Evolutionary conservation across 2,888 invertebrate species (phyloP).

Genomic region (Achlya flavicornis): DNA sequence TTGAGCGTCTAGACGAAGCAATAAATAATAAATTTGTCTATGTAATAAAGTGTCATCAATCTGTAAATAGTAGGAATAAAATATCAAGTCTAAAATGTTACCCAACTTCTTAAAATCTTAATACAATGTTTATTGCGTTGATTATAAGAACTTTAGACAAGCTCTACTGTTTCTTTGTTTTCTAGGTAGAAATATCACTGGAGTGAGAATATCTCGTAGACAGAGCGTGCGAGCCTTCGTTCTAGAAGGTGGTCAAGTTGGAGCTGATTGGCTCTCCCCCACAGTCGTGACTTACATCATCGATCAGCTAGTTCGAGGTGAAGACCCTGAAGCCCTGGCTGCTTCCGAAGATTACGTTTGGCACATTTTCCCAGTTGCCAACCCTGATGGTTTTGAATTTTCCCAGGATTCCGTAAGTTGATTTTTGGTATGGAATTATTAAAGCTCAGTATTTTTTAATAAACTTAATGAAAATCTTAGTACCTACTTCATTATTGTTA

Average conservation of each 20-base stretch:
- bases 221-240: conserved; percentile 55
- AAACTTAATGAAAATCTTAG: too few relatives aligned
- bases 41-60: background rate
- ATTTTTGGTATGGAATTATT: background rate
- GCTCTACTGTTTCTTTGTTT: conserved; percentile 13
- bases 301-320: conserved; percentile 84
- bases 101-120: too few relatives aligned
- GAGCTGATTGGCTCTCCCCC: conserved; percentile 90
- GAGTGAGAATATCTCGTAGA: conserved; percentile 63
- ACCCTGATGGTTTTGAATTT: conserved; percentile 90
- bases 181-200: conserved; percentile 77
- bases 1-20: background rate
- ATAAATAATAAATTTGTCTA: background rate
- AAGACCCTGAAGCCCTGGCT: conserved; percentile 68
- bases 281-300: conserved; percentile 85
- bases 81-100: too few relatives aligned
- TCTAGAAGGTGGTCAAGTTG: conserved; percentile 85
- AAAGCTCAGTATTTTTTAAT: too few relatives aligned
- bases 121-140: too few relatives aligned
- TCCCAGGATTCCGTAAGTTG: conserved; percentile 82
- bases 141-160: too few relatives aligned
- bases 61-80: background rate
- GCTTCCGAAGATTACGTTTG: conserved; percentile 86
- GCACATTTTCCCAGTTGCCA: conserved; percentile 89
- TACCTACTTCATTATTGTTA: too few relatives aligned